phyloP scores from a whole-genome alignment of 2,797 vertebrate species.

The Coccyzus lansbergi region DNA sequence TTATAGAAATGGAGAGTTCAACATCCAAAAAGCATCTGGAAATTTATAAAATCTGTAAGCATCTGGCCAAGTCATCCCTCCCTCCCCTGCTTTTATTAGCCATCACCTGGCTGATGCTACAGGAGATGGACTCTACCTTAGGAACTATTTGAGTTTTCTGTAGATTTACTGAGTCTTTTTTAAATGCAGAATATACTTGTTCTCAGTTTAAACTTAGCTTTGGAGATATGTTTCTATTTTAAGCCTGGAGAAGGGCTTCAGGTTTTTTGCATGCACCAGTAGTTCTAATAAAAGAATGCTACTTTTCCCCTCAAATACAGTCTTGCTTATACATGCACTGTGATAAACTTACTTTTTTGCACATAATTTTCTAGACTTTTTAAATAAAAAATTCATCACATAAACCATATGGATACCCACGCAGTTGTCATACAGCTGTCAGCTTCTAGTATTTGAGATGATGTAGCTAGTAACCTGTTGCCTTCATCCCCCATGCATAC shows the following conservation, averaged over 20 bases:
- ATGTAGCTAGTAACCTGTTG: constrained; percentile 46
- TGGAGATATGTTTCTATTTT: constrained; percentile 5
- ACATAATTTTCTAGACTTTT: constrained; percentile 11
- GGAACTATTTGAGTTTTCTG: background rate
- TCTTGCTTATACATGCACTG: background rate
- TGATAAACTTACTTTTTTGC: background rate
- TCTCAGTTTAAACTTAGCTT: constrained; percentile 12
- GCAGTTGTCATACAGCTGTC: constrained; percentile 66
- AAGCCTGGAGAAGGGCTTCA: background rate
- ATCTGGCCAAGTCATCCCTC: background rate
- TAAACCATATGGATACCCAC: constrained; percentile 55
- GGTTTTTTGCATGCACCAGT: background rate
- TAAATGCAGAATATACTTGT: background rate
- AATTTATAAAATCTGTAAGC: constrained; percentile 1
- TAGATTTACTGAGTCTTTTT: background rate
- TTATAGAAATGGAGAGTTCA: background rate
- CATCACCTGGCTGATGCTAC: background rate
- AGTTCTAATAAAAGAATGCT: constrained; percentile 34
- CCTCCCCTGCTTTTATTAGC: background rate
- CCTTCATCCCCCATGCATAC: background rate
- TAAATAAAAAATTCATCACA: constrained; percentile 23
- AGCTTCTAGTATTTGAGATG: constrained; percentile 43
- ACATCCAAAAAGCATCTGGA: background rate
- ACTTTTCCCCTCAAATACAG: constrained; percentile 21
- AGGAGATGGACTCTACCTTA: background rate